These are phyloP conservation scores for Tyrophagus putrescentiae DNA, from an alignment of 1,140 invertebrate genomes.

Conservation along the genomic window DNA sequence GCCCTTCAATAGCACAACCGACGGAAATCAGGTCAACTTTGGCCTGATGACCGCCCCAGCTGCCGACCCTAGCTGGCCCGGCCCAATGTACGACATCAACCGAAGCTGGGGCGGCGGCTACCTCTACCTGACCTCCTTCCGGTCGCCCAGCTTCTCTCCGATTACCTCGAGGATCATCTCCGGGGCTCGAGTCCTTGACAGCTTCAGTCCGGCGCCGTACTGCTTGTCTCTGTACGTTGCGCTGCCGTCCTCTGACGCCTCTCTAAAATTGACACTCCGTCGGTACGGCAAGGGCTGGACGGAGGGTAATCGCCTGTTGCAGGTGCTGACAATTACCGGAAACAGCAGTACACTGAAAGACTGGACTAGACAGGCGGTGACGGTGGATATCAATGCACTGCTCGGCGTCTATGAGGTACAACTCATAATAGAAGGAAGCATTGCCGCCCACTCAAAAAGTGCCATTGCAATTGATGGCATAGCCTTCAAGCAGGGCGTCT, in stretches of 20 bases:
- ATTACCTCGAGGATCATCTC: background rate
- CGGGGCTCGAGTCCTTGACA: background rate
- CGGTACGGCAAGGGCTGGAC: background rate
- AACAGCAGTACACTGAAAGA: background rate
- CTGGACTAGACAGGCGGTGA: background rate
- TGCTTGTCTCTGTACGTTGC: background rate
- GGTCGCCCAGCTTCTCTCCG: conserved; percentile 31
- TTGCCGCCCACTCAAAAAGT: background rate
- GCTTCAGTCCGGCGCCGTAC: background rate
- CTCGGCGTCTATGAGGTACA: background rate
- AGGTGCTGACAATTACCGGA: background rate
- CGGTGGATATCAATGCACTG: background rate
- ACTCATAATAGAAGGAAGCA: background rate
- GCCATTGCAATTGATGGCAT: background rate
- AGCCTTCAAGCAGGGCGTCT: background rate
- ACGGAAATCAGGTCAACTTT: background rate
- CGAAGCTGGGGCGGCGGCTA: background rate
- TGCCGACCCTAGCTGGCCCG: background rate
- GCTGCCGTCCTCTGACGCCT: background rate
- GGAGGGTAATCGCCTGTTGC: background rate
- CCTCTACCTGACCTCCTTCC: background rate
- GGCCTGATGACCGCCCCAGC: background rate
- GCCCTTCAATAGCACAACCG: background rate
- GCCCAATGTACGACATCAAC: background rate
- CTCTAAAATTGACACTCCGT: background rate